Base-by-base conservation (phyloP, 2,113 vertebrate genomes). In the Zootoca vivipara region DNA sequence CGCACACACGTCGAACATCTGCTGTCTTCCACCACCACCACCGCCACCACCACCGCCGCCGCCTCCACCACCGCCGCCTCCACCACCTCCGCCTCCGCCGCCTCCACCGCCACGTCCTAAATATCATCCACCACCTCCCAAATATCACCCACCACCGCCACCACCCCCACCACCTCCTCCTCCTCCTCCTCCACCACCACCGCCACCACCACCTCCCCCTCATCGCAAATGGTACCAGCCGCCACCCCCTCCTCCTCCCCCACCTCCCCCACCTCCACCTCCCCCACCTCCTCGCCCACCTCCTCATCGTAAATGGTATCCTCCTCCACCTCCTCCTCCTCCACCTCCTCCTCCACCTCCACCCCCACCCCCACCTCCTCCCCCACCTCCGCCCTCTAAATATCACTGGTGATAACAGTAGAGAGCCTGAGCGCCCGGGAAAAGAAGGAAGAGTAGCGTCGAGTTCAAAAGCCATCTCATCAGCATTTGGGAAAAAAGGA, bases 81-180 rank as follows among this genome's bases (percentile, higher is more conserved):
- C 30, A 1, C 64, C 40, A 0, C 62, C 58, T 7, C 62, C 58
- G 0, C 20, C 56, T 2, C 22, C 9, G 4, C 81, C 18, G 13
- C 69, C 70, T 7, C 33, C 3, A 1, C 72, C 35, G 0, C 73
- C 4, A 0, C 73, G 26, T 0, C 84, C 84, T 0, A 62, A 62
- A 62, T 62, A 5, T 3, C 58, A 62, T 15, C 35, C 62, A 3
- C 46, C 52, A 2, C 58, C 58, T 5, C 58, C 58, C 1, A 42
- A 75, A 42, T 75, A 22, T 22, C 74, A 42, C 24, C 52, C 33
- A 0, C 26, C 72, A 1, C 46, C 62, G 0, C 35, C 38, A 2
- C 74, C 8, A 2, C 58, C 58, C 0, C 18, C 58, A 3, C 83
- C 73, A 3, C 83, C 73, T 0, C 38, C 78, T 15, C 3, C 4